Base-by-base conservation (phyloP, 2,888 invertebrate species). In the Ormyrus nitidulus region DNA sequence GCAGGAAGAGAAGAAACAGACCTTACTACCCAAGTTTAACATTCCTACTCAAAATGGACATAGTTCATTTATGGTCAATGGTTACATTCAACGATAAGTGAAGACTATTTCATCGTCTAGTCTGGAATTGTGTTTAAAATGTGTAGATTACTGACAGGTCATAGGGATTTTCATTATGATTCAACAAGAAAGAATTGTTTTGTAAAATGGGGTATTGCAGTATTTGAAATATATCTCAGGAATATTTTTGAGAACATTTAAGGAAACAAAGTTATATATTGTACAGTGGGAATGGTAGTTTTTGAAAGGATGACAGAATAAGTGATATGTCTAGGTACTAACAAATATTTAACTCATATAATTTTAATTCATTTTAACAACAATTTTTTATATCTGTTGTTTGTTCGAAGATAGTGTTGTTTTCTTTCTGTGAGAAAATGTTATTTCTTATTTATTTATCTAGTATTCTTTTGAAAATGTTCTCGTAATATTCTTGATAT, bases 1-100 rank as follows among this genome's bases (percentile, higher is more conserved):
- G 85, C 88, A 91, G 77, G 90, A 90, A 6, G 91, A 92, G 70
- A 92, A 92, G 70, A 91, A 91, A 83, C 91, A 92, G 84, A 89
- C 92, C 53, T 83, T 93, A 48, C 89, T 95, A 81, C 83, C 83
- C 5, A 76, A 82, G 6, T 84, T 82, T 64, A 85, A 84, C 19
- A 84, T 86, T 46, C 84, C 86, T 49, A 83, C 78, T 48, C 82
- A 84, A 10, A 87, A 85, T 73, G 85, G 84, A 5, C 84, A 83
- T 74, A 84, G 79, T 77, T 84, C 84, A 72, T 86, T 88, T 6
- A 83, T 86, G 81, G 64, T 86, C 6, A 90, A 90, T 75, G 89
- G 89, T 46, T 88, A 86, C 86, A 69, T 34, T 83, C 5, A 83
- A 80, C 62, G 85, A 84, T 54, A 85, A 84, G 44, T 84, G 87